Evolutionary conservation across 2,113 vertebrate genomes (phyloP).

Genomic region (Tragulus kanchil): DNA sequence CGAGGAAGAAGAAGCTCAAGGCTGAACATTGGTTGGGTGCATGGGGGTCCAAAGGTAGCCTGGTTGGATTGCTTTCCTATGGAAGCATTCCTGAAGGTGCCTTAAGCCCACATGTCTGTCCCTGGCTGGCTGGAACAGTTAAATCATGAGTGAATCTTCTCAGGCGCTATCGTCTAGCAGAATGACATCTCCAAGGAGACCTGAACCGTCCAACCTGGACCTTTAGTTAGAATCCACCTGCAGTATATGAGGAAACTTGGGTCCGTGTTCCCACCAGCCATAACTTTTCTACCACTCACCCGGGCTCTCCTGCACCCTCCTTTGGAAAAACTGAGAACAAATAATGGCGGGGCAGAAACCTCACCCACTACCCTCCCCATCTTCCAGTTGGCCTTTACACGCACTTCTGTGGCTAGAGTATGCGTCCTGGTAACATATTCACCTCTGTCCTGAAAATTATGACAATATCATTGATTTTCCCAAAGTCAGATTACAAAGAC

Average conservation of each 20-base stretch:
- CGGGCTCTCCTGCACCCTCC: background rate
- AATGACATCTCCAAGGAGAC: background rate
- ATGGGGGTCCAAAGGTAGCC: background rate
- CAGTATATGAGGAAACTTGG: background rate
- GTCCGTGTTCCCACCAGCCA: background rate
- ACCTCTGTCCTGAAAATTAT: constrained; percentile 4
- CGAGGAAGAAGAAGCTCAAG: background rate
- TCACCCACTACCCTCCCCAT: background rate
- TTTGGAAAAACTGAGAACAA: background rate
- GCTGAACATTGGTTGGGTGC: background rate
- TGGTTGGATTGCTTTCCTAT: background rate
- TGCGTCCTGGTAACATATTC: background rate
- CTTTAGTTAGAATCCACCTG: background rate
- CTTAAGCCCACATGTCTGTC: background rate
- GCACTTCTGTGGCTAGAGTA: background rate
- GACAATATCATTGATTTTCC: background rate
- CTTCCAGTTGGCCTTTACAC: background rate
- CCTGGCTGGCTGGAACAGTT: background rate
- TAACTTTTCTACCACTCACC: background rate
- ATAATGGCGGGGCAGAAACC: background rate
- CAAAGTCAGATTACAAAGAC: background rate
- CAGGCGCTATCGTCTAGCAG: background rate
- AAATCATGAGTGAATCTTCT: background rate
- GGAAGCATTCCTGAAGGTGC: background rate
- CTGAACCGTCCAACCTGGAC: background rate